Evolutionary conservation across 2,888 invertebrate species (phyloP), one percentile per base, ranked within the genome.

Genomic region (Anagyrus pseudococci): DNA sequence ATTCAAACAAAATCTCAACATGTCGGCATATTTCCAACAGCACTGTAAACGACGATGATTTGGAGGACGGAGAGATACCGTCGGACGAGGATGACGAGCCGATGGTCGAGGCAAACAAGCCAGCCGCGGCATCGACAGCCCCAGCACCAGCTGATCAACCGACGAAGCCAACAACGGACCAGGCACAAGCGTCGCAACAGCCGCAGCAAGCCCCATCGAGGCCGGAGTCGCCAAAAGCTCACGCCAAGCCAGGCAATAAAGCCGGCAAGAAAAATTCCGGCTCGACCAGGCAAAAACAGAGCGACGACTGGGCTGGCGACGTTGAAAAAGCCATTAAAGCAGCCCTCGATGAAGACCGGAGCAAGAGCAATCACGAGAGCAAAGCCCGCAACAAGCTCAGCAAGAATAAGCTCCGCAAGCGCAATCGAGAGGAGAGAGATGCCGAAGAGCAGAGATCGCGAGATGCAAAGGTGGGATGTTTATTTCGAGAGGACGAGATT

Each of bases 41-140:
- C 20, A 61, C 58, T 22, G 81, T 13, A 2, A 37, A 81, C 41
- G 83, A 82, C 47, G 86, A 89, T 75, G 93, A 93, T 78, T 84
- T 93, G 69, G 94, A 94, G 82, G 94, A 94, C 77, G 94, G 94
- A 50, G 94, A 94, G 81, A 93, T 94, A 71, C 92, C 92, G 68
- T 87, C 87, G 49, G 87, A 87, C 70, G 87, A 86, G 53, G 87
- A 86, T 68, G 86, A 85, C 49, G 83, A 83, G 20, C 69, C 74
- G n/a, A 59, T 72, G 4, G 41, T 64, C 20, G 86, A 86, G 68
- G 84, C 84, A 33, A 85, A 85, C 72, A 85, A 84, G 40, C 85
- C 85, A 72, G 48, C 20, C 22, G 25, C 46, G 8, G 69, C 70
- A n/a, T n/a, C n/a, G 41, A 15, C 33, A 2, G 33, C 33, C 2